Conservation (phyloP, 2,888 invertebrate genomes). For the Julus scanicus region DNA sequence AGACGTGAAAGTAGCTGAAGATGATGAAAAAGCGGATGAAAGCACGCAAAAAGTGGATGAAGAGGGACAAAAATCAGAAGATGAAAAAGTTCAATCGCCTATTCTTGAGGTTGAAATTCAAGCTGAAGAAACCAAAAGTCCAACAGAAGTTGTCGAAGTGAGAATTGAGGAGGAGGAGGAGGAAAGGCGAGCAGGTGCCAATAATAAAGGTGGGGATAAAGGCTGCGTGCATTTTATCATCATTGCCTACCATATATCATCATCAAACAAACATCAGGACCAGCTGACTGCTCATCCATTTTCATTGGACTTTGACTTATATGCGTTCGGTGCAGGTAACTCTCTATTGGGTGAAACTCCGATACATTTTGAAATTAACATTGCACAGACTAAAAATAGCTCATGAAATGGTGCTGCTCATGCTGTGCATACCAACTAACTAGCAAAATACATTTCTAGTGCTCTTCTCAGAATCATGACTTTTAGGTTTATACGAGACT, state of each 20-base stretch:
- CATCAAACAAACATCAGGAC: neutral
- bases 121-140: neutral
- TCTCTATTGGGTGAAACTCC: neutral
- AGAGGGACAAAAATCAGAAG: neutral
- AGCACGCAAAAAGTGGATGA: neutral
- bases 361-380: constrained; percentile 20
- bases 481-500: neutral
- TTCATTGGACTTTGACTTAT: neutral
- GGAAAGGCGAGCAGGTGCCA: neutral
- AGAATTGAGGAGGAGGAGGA: neutral
- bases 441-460: neutral
- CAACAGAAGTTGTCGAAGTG: neutral
- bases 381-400: neutral
- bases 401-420: neutral
- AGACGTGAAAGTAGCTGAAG: neutral
- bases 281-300: constrained; percentile 40
- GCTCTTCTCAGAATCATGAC: neutral
- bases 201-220: constrained; percentile 6
- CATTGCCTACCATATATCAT: neutral
- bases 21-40: neutral
- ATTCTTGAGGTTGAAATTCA: neutral
- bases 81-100: neutral
- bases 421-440: neutral
- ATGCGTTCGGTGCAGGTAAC: neutral
- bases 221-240: neutral